Conservation (phyloP, 2,797 vertebrate genomes). For the Crenuchus spilurus region DNA sequence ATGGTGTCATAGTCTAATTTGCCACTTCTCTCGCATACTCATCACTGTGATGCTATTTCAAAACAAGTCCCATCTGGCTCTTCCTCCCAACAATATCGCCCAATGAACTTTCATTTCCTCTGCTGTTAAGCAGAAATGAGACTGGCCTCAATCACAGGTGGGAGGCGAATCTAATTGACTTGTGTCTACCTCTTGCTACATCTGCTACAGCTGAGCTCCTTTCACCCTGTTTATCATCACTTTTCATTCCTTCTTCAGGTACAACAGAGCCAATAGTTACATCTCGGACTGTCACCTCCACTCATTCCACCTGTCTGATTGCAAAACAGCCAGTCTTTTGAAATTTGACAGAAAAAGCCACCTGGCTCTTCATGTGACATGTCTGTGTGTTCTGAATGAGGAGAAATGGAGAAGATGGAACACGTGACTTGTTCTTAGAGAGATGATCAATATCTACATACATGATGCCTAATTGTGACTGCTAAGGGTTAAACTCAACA, state of each 20-base stretch:
- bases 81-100: conserved; percentile 73
- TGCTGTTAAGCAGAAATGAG: conserved; percentile 80
- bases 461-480: too few relatives aligned
- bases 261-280: conserved; percentile 60
- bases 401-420: conserved; percentile 11
- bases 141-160: conserved; percentile 80
- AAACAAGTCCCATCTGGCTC: conserved; percentile 78
- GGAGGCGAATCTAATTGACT: conserved; percentile 77
- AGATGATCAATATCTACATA: too few relatives aligned
- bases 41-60: conserved; percentile 70
- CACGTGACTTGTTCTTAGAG: too few relatives aligned
- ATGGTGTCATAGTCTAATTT: conserved; percentile 70
- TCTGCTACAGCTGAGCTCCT: conserved; percentile 76
- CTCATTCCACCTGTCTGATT: conserved; percentile 33
- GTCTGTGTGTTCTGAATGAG: neutral
- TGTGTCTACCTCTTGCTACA: conserved; percentile 71
- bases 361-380: conserved; percentile 4
- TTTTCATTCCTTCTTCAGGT: conserved; percentile 58
- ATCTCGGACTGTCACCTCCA: conserved; percentile 52
- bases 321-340: neutral
- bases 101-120: conserved; percentile 77
- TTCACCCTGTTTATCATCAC: conserved; percentile 64
- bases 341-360: conserved; percentile 1
- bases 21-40: conserved; percentile 52
- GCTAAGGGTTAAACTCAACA: too few relatives aligned